Evolutionary conservation across 2,888 invertebrate species (phyloP).

Genomic region (Meteorus colon): DNA sequence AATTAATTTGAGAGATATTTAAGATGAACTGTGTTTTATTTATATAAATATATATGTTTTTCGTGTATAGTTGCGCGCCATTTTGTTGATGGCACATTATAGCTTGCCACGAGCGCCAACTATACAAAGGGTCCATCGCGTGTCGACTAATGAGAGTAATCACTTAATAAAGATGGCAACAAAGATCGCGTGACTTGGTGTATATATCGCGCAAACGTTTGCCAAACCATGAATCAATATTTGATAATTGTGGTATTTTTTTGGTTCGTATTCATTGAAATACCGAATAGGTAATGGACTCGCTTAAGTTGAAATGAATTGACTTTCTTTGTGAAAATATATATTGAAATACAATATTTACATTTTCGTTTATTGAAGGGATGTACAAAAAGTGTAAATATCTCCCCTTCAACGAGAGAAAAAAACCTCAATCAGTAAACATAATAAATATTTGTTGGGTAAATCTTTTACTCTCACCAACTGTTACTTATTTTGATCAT

Average conservation of each 20-base stretch:
- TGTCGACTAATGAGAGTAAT: constrained; percentile 73
- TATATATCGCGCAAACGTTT: constrained; percentile 35
- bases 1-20: not conserved
- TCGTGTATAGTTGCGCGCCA: constrained; percentile 22
- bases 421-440: too few species aligned
- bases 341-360: too few species aligned
- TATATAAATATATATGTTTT: constrained; percentile 14
- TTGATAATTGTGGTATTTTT: constrained; percentile 30
- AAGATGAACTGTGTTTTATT: not conserved
- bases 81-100: constrained; percentile 18
- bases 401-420: too few species aligned
- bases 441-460: too few species aligned
- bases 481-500: too few species aligned
- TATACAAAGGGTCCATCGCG: constrained; percentile 69
- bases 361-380: too few species aligned
- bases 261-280: not conserved
- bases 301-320: too few species aligned
- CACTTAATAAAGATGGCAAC: constrained; percentile 70
- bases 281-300: too few species aligned
- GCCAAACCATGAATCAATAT: constrained; percentile 41
- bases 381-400: too few species aligned
- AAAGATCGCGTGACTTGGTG: constrained; percentile 53
- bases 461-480: too few species aligned
- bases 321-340: too few species aligned
- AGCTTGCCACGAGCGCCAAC: constrained; percentile 44